Evolutionary conservation across 2,113 vertebrate genomes (phyloP).

Genomic region (Heterocephalus glaber): DNA sequence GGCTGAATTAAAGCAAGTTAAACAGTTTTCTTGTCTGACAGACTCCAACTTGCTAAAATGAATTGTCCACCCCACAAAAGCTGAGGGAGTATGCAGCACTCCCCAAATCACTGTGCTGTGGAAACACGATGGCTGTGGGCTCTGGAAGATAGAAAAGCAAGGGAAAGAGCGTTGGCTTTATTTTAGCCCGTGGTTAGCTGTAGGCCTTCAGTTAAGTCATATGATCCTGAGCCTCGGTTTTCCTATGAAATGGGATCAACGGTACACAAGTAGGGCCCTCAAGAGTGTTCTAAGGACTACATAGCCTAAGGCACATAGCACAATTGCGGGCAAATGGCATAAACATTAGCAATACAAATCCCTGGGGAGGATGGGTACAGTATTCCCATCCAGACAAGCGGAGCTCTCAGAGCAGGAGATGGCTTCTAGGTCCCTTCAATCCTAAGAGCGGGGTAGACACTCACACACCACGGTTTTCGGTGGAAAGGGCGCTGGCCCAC

Average conservation of each 20-base stretch:
- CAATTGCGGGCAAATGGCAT: neutral
- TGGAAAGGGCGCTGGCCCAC: neutral
- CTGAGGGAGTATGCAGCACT: neutral
- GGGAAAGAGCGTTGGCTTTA: neutral
- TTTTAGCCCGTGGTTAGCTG: neutral
- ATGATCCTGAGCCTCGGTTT: neutral
- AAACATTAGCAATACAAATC: fast-evolving
- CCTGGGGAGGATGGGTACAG: too few species aligned
- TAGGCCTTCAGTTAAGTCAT: neutral
- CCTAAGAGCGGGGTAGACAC: neutral
- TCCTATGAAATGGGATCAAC: neutral
- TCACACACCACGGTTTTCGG: neutral
- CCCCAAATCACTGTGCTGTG: neutral
- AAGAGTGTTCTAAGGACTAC: neutral
- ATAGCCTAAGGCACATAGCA: neutral
- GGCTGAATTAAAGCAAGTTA: neutral
- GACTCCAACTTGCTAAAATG: neutral
- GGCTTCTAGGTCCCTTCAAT: too few species aligned
- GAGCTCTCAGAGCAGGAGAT: neutral
- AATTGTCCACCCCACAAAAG: neutral
- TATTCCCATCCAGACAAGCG: too few species aligned
- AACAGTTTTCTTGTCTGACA: neutral
- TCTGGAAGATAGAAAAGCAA: neutral
- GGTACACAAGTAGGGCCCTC: neutral
- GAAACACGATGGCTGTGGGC: too few species aligned